Evolutionary conservation across 1,140 invertebrate genomes (phyloP), one percentile per base, ranked within the genome.

Genomic region (Aphidius gifuensis): DNA sequence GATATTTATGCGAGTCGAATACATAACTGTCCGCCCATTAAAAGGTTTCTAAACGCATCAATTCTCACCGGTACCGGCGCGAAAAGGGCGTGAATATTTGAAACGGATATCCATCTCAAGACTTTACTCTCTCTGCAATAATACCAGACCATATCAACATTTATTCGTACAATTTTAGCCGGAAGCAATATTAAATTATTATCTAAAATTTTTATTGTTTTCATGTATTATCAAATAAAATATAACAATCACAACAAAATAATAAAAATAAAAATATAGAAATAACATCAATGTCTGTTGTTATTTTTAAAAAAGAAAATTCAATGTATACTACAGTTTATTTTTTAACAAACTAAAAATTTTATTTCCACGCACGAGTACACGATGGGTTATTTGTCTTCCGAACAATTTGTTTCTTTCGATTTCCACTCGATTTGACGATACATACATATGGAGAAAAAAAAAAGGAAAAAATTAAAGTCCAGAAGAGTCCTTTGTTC

Each of bases 41-140:
- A 78, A 74, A 76, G 73, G 74, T 73, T 78, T 65, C 74, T 80
- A 80, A 80, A 79, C 73, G 74, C 79, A 81, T 80, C 76, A 76
- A 79, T 81, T 80, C 54, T 50, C 7, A 39, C 11, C 23, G 23
- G 47, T 42, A 61, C 66, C 68, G 69, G 75, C 69, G 74, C 74
- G 73, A 80, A 73, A 77, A 79, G 77, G 79, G 79, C 78, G 79
- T 81, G 71, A 77, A 76, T 72, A 79, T 79, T 80, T 81, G 79
- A 79, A 80, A 80, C 77, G 73, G 79, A 80, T 81, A 80, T 81
- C 78, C 77, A 80, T 80, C 77, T 78, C 79, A 72, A 68, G 39
- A n/a, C 39, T 38, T 3, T 55, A 7, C 39, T 42, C 39, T 42
- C 53, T 9, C 6, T 23, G 11, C 7, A 55, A 42, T 55, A 32